Conservation (phyloP, 2,888 invertebrate species). For the Myopa tessellatipennis region DNA sequence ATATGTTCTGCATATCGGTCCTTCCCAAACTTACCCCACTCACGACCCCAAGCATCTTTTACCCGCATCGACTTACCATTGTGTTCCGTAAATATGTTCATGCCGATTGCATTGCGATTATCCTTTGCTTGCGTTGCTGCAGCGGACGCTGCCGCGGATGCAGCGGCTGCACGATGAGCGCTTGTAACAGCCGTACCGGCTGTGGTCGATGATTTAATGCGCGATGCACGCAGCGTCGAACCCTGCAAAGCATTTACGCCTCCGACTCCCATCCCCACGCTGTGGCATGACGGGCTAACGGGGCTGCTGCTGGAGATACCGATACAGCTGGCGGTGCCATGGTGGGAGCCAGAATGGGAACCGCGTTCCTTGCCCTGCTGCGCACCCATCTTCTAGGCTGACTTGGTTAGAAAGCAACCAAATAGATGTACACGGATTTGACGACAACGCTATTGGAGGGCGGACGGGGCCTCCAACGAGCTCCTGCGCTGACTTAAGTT, state of each 20-base stretch:
- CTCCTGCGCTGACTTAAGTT: constrained; percentile 16
- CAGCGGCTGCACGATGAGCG: constrained; percentile 44
- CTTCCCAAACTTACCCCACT: not conserved
- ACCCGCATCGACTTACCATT: constrained; percentile 77
- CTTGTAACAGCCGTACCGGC: constrained; percentile 51
- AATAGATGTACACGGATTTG: not conserved
- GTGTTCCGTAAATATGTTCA: constrained; percentile 94
- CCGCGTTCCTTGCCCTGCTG: constrained; percentile 93
- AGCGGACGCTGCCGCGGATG: constrained; percentile 41
- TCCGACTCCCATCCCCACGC: constrained; percentile 58
- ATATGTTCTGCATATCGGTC: too few relatives aligned
- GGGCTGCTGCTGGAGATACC: constrained; percentile 70
- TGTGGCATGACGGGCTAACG: constrained; percentile 59
- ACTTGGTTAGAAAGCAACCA: not conserved
- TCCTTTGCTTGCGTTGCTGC: constrained; percentile 72
- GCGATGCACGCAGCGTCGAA: constrained; percentile 78
- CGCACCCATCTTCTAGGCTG: constrained; percentile 80
- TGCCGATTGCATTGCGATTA: constrained; percentile 78
- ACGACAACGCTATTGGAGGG: not conserved
- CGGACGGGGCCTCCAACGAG: not conserved
- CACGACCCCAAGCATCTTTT: not conserved
- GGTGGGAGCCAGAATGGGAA: constrained; percentile 62
- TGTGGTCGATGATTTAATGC: constrained; percentile 71
- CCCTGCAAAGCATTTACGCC: constrained; percentile 62
- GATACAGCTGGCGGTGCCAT: constrained; percentile 68